These are phyloP conservation scores for Bothrops jararaca DNA, from an alignment of 2,113 vertebrate genomes.

Conservation along the genomic window DNA sequence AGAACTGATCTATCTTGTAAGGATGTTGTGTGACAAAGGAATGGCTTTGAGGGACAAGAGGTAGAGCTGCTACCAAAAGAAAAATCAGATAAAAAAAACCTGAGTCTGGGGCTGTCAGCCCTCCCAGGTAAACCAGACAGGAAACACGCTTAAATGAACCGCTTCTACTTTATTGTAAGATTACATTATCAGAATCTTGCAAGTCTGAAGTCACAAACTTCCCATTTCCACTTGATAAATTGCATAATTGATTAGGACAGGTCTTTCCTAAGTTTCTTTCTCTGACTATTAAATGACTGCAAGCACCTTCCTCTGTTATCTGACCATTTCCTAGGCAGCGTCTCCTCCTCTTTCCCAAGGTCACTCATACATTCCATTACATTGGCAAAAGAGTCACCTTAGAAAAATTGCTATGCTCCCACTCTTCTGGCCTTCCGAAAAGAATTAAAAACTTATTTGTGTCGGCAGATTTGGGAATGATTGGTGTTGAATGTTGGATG, in stretches of 20 bases:
- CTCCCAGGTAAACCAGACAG: too few species aligned
- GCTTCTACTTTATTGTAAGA: too few species aligned
- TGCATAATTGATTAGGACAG: background rate
- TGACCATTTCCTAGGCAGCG: background rate
- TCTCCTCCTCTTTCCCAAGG: background rate
- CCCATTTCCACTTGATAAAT: background rate
- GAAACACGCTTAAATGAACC: too few species aligned
- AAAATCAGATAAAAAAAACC: background rate
- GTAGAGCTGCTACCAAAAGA: background rate
- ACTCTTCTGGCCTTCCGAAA: too few species aligned
- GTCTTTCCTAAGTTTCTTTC: background rate
- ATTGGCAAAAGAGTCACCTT: background rate
- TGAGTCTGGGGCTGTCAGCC: background rate
- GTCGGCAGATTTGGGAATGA: too few species aligned
- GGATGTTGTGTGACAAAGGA: background rate
- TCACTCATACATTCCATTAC: background rate
- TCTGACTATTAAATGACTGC: background rate
- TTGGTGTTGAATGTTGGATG: too few species aligned
- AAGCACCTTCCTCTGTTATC: background rate
- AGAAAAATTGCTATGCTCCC: too few species aligned
- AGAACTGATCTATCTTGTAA: background rate
- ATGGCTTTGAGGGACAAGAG: background rate
- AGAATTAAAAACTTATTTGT: too few species aligned
- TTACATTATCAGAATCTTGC: background rate
- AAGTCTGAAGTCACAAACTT: background rate